Evolutionary conservation across 2,113 vertebrate species (phyloP), one percentile per base, ranked within the genome.

Genomic region (Capreolus pygargus): DNA sequence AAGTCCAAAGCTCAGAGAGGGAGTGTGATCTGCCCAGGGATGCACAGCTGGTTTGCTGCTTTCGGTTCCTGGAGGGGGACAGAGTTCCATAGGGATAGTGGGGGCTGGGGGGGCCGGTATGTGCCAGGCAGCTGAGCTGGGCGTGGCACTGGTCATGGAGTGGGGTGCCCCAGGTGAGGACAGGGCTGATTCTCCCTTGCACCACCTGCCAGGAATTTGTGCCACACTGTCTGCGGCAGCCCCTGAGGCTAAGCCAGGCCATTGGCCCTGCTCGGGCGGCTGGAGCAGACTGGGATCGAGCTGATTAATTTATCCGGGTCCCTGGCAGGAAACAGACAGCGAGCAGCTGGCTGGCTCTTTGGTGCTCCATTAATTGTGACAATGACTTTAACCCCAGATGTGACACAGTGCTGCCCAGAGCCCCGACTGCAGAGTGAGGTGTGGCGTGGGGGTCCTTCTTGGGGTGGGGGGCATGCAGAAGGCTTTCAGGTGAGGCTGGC

Each of bases 311-410:
- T 95, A 93, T 98, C 98, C n/a, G 19, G 81, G 97, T 91, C 91
- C 91, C 96, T 96, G 97, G 98, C 97, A 98, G 97, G 97, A 87
- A 97, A 67, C 96, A 98, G 97, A 98, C 96, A 95, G 94, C 27
- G 74, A 98, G 93, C 97, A 96, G 97, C 98, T 98, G 98, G 97
- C 86, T 94, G 70, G 96, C 83, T 98, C 89, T 97, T 97, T 78
- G 96, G 97, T 96, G 92, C 94, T 93, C 96, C 96, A 96, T 97
- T 98, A 97, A 97, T 89, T 97, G 97, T 94, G 97, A 96, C 97
- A 95, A 82, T 96, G 98, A 94, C 97, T 98, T 97, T 97, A 97
- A 83, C 97, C 97, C 97, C 98, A 98, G 98, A 98, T 97, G 96
- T 98, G 94, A 67, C 12, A 3, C 52, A 6, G 57, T 2, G 16